These are phyloP conservation scores for Sorex fumeus DNA, from an alignment of 2,113 vertebrate species.

Conservation along the genomic window DNA sequence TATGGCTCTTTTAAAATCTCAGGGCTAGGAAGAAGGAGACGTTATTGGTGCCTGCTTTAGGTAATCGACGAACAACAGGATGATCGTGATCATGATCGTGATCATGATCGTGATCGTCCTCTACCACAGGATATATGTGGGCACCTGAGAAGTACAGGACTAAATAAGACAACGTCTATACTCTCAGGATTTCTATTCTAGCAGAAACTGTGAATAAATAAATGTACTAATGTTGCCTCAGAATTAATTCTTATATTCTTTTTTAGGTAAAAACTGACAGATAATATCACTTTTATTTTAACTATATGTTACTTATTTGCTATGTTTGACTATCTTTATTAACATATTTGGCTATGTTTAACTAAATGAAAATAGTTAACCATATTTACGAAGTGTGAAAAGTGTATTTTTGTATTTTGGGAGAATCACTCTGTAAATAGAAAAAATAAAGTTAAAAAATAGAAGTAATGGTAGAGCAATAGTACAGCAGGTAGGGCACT, in stretches of 20 bases:
- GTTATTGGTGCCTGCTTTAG: no score
- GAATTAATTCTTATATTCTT: conserved; percentile 25
- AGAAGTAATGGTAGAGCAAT: no score
- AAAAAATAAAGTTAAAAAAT: conserved; percentile 24
- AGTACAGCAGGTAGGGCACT: no score
- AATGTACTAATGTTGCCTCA: background rate
- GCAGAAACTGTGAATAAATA: background rate
- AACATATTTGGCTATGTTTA: background rate
- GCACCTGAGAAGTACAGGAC: background rate
- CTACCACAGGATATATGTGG: background rate
- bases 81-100: no score
- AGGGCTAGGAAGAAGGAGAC: no score
- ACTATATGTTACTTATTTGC: background rate
- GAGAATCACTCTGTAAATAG: background rate
- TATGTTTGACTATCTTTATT: no score
- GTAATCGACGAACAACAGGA: no score
- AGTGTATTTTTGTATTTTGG: conserved; percentile 37
- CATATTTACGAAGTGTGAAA: background rate
- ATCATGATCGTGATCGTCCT: no score
- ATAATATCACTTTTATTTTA: conserved; percentile 44
- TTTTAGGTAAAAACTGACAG: conserved; percentile 1
- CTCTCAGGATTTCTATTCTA: background rate
- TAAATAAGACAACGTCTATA: conserved; percentile 4
- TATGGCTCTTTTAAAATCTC: no score
- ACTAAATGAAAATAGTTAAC: conserved; percentile 20